Evolutionary conservation across 37 sponge, comb jelly and placozoan genomes (phyloP).

Genomic region (Ephydatia muelleri): DNA sequence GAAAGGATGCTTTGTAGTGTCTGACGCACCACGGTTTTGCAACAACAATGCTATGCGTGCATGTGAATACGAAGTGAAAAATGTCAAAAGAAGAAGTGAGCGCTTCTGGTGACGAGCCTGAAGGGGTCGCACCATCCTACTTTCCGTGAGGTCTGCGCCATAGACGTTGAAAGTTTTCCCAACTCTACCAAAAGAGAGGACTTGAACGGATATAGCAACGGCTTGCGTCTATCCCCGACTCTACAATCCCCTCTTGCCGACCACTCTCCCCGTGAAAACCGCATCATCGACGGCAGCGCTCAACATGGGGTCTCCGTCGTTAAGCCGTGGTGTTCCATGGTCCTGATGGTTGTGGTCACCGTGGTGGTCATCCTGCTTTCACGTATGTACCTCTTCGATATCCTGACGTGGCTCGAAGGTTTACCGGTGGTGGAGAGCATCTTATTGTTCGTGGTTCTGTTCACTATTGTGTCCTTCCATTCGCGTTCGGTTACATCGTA

Average conservation of each 20-base stretch:
- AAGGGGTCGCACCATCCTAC: not conserved
- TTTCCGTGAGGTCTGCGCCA: not conserved
- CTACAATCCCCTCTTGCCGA: not conserved
- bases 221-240: not conserved
- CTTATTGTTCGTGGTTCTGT: constrained; percentile 81
- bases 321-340: not conserved
- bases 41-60: not conserved
- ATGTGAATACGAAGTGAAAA: not conserved
- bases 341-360: constrained; percentile 24
- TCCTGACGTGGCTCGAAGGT: constrained; percentile 78
- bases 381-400: constrained; percentile 50
- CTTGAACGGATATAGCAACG: not conserved
- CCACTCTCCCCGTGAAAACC: not conserved
- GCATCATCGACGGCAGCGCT: not conserved
- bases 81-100: not conserved
- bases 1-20: not conserved
- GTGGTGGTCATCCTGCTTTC: constrained; percentile 62
- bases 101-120: not conserved
- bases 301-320: not conserved
- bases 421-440: constrained; percentile 64
- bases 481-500: constrained; percentile 90
- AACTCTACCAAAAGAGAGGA: not conserved
- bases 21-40: not conserved
- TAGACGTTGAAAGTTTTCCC: not conserved
- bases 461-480: constrained; percentile 88